A percentile compares a stretch with the other conserved stretches of the same genome.
phyloP scores from a whole-genome alignment of 2,888 invertebrate species.

The Temnothorax ravouxi region DNA sequence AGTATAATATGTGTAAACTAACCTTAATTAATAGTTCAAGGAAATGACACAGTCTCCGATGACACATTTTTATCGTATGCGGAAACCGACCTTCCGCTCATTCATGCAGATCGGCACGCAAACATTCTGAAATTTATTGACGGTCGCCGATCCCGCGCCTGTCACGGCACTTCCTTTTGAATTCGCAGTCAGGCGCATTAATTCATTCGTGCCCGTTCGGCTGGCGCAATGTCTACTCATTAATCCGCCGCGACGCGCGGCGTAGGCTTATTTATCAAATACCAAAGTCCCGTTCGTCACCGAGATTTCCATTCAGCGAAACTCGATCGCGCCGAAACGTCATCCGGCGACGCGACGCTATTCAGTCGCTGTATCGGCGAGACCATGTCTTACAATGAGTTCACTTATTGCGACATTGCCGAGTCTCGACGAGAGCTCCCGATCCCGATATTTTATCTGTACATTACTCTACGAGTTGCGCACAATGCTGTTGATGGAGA shows the following conservation, averaged over 20 bases:
- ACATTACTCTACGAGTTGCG: slow-evolving; percentile 35
- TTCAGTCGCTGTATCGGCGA: slow-evolving; percentile 15
- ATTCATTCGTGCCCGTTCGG: slow-evolving; percentile 17
- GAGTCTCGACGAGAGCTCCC: neutral
- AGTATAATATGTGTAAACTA: neutral
- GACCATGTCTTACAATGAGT: slow-evolving; percentile 31
- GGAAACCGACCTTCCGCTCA: neutral
- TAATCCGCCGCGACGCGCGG: neutral
- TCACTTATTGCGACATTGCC: slow-evolving; percentile 43
- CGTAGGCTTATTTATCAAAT: slow-evolving; percentile 50
- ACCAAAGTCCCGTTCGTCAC: neutral
- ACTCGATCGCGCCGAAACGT: slow-evolving; percentile 34
- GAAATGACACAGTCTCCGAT: neutral
- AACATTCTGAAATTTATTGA: slow-evolving; percentile 28
- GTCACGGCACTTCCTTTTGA: neutral
- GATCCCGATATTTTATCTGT: slow-evolving; percentile 16
- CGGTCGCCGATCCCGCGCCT: slow-evolving; percentile 10
- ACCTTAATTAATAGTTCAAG: neutral
- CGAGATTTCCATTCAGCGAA: slow-evolving; percentile 44
- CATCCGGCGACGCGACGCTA: slow-evolving; percentile 23
- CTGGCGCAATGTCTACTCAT: slow-evolving; percentile 2
- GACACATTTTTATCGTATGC: neutral
- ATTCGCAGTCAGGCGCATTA: slow-evolving; percentile 14
- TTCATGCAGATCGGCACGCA: neutral
- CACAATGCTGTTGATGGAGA: slow-evolving; percentile 57